Conservation (phyloP, 1,140 invertebrate genomes). For the Cydia pomonella region DNA sequence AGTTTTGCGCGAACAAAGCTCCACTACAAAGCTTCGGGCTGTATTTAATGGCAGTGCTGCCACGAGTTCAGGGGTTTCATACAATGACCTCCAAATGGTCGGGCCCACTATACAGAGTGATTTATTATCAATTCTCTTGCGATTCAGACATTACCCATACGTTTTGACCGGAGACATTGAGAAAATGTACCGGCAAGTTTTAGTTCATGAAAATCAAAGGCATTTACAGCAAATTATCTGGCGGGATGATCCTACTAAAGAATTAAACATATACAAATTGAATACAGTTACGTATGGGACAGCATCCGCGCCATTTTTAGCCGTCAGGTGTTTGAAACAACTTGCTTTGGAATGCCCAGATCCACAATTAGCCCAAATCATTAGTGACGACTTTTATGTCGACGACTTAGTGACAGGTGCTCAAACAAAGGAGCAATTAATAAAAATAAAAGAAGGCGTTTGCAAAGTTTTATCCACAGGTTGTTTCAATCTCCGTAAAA, state of each 20-base stretch:
- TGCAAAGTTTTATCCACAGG: conserved; percentile 9
- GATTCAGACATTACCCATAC: conserved; percentile 13
- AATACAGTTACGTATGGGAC: conserved; percentile 35
- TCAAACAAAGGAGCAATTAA: conserved; percentile 20
- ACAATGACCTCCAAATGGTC: conserved; percentile 53
- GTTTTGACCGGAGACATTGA: conserved; percentile 50
- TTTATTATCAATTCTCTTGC: conserved; percentile 49
- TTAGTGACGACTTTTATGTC: conserved; percentile 66
- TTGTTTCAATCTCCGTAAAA: conserved; percentile 28
- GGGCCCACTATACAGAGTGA: conserved; percentile 61
- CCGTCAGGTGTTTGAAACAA: conserved; percentile 6
- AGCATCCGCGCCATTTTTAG: conserved; percentile 35
- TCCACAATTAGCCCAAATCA: conserved; percentile 36
- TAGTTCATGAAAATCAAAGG: conserved; percentile 45
- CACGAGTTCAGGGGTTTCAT: conserved; percentile 45
- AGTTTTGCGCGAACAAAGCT: conserved; percentile 12
- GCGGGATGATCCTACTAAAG: conserved; percentile 39
- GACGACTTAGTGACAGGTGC: conserved; percentile 59
- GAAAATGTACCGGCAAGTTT: conserved; percentile 67
- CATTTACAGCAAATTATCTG: conserved; percentile 60
- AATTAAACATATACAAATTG: conserved; percentile 36
- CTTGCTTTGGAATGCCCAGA: conserved; percentile 26
- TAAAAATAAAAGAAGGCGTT: conserved; percentile 11
- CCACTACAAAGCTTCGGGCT: conserved; percentile 18
- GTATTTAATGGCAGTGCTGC: conserved; percentile 15